These are phyloP conservation scores for Enteromius radiatus DNA, from an alignment of 2,797 vertebrate genomes.

Conservation along the genomic window DNA sequence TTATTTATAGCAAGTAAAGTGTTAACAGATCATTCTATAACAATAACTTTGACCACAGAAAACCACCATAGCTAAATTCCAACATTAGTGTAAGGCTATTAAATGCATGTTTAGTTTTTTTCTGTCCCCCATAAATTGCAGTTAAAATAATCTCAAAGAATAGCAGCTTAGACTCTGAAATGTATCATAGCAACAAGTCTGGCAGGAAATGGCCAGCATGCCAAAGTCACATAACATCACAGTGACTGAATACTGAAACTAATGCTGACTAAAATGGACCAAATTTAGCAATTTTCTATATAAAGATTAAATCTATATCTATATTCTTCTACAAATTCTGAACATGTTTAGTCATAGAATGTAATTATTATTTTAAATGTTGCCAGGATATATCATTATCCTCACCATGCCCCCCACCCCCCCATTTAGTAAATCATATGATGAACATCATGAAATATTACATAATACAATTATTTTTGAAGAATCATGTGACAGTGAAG, in stretches of 20 bases:
- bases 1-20: background rate
- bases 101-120: background rate
- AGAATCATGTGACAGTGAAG: background rate
- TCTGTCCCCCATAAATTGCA: too few relatives aligned
- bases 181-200: background rate
- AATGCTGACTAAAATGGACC: background rate
- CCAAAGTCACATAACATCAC: background rate
- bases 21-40: background rate
- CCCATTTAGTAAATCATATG: background rate
- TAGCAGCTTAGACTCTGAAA: background rate
- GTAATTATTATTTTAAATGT: too few relatives aligned
- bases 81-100: background rate
- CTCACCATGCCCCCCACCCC: background rate
- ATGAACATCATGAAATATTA: background rate
- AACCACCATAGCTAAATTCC: background rate
- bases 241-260: background rate
- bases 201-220: background rate
- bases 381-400: too few relatives aligned
- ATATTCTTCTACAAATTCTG: background rate
- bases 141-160: background rate
- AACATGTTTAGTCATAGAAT: background rate
- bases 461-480: background rate
- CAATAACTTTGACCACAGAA: background rate
- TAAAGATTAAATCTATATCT: background rate
- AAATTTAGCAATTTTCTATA: background rate